These are phyloP conservation scores for Mohoua ochrocephala DNA, from an alignment of 2,113 vertebrate species.

Conservation along the genomic window DNA sequence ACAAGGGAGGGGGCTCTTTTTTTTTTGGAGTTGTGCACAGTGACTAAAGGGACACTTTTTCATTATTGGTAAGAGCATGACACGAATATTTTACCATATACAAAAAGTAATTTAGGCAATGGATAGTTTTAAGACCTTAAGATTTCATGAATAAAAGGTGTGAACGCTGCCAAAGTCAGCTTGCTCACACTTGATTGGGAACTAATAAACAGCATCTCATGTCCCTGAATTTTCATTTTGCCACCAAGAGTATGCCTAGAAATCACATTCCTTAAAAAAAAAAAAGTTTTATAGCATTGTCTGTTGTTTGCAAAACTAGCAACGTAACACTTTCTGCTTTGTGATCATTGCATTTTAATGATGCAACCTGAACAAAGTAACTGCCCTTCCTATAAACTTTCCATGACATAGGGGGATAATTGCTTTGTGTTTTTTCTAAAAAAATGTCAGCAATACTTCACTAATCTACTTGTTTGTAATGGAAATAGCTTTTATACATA, in stretches of 20 bases:
- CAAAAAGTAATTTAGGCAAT: neutral
- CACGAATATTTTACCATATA: neutral
- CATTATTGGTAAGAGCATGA: neutral
- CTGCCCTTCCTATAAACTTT: neutral
- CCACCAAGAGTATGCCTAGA: neutral
- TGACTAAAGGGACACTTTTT: neutral
- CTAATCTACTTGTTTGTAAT: neutral
- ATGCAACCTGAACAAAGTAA: neutral
- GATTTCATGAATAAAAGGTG: neutral
- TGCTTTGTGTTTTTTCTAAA: neutral
- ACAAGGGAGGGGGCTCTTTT: rapidly evolving
- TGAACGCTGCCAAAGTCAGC: neutral
- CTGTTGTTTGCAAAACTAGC: neutral
- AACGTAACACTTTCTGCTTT: neutral
- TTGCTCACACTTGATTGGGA: neutral
- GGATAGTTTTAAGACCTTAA: neutral
- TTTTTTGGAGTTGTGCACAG: neutral
- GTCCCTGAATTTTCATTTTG: neutral
- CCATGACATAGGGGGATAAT: neutral
- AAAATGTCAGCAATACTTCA: neutral
- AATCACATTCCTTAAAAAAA: neutral
- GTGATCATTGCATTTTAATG: neutral
- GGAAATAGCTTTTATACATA: neutral
- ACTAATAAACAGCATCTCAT: neutral
- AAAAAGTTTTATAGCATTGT: neutral